Evolutionary conservation across 2,113 vertebrate genomes (phyloP), one percentile per base, ranked within the genome.

Genomic region (Trachemys scripta): DNA sequence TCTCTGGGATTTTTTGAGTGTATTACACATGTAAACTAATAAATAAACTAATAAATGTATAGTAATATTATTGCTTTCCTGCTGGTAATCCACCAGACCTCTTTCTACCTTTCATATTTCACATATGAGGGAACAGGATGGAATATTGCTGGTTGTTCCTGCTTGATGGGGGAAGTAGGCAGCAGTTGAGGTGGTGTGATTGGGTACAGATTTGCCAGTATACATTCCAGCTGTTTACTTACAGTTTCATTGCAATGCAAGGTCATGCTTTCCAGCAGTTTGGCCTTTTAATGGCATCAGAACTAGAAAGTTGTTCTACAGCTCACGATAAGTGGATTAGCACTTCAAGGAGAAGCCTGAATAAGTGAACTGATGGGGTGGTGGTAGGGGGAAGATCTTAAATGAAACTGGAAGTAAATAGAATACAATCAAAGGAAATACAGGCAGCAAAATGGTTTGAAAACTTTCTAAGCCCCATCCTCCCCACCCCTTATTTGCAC

Each of bases 231-330:
- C 80, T 91, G n/a, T 96, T 97, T 93, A 95, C 88, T 96, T 96
- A 83, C 84, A 90, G 96, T 97, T 96, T 94, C 92, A 88, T 45
- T 97, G 94, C 94, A 95, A 92, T 94, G 69, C 22, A 4, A 95
- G 95, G 85, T 89, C 75, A 96, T 89, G 65, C 91, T 92, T 96
- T 85, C 80, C 78, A 59, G 85, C 81, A 80, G 62, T 80, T 95
- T 95, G 80, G 87, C 69, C 80, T 83, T 89, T 96, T 82, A 94
- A 19, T 90, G 10, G 1, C 76, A 92, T 92, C 89, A 94, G 79
- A 69, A 95, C 54, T 65, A 59, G 87, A 95, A 51, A 94, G 59
- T 83, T 94, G 72, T 86, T 91, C 97, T 3, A 49, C 59, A 93
- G 90, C 93, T 97, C 80, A 75, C 88, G 93, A 92, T 96, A 98